phyloP scores from a whole-genome alignment of 92 coral and sea anemone species.

The Bergia sp. region DNA sequence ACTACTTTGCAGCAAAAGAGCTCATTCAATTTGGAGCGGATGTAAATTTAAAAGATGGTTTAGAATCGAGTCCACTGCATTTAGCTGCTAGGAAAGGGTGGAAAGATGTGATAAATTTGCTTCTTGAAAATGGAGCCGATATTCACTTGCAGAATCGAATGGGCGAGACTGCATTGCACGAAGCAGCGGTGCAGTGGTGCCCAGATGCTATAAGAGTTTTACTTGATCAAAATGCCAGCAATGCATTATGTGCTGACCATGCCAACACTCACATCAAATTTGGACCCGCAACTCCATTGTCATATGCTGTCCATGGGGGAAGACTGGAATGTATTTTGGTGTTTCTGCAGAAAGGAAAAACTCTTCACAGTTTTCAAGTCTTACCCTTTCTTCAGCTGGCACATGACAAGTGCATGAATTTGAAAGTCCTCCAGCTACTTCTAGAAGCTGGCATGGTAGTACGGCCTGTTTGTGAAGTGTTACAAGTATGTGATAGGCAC shows the following conservation, averaged over 20 bases:
- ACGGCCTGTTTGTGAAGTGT: neutral
- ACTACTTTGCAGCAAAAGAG: slow-evolving; percentile 43
- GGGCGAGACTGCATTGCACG: slow-evolving; percentile 50
- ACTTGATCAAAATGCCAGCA: slow-evolving; percentile 49
- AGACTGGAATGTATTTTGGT: slow-evolving; percentile 40
- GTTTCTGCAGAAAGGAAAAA: slow-evolving; percentile 48
- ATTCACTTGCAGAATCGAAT: slow-evolving; percentile 34
- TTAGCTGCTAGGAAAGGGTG: slow-evolving; percentile 23
- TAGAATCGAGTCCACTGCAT: slow-evolving; percentile 54
- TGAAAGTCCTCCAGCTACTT: slow-evolving; percentile 44
- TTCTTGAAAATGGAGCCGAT: slow-evolving; percentile 47
- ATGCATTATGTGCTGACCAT: neutral
- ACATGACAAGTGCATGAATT: slow-evolving; percentile 39
- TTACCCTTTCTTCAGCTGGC: slow-evolving; percentile 28
- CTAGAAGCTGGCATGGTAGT: slow-evolving; percentile 51
- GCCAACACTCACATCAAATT: neutral
- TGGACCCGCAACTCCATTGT: slow-evolving; percentile 41
- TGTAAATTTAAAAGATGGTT: slow-evolving; percentile 39
- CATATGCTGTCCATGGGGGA: slow-evolving; percentile 50
- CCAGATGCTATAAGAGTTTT: slow-evolving; percentile 36
- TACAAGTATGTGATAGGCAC: neutral
- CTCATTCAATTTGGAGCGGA: slow-evolving; percentile 47
- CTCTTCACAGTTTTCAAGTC: slow-evolving; percentile 34
- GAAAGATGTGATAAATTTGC: slow-evolving; percentile 18
- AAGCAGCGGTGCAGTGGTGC: slow-evolving; percentile 49